Evolutionary conservation across 2,797 vertebrate genomes (phyloP), one percentile per base, ranked within the genome.

Genomic region (Rhinatrema bivittatum): DNA sequence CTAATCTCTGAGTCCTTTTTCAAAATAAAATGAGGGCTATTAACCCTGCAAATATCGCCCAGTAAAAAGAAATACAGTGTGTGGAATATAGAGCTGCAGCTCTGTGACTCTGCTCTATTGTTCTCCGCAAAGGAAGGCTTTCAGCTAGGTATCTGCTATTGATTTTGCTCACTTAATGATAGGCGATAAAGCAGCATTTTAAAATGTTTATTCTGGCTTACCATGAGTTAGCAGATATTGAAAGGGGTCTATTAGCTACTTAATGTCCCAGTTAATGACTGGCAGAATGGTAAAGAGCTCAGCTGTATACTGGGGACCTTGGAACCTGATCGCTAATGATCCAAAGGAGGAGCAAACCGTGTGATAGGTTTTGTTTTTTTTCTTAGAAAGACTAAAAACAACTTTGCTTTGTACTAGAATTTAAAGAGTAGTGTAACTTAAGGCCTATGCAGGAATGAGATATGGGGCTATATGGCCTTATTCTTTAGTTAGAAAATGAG

Each of bases 231-330:
- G 64, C 65, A 76, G 68, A 73, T 74, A 71, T 20, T 52, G 56
- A 71, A 64, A 67, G 61, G 67, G 76, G 78, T 59, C 75, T 80
- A 84, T 86, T 85, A 86, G 81, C 63, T 74, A 82, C 79, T 84
- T 81, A 86, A 86, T 79, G 81, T 82, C 78, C 53, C 78, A 78
- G 64, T 70, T 85, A 83, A 84, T 73, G 75, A 83, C 70, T 76
- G 68, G 60, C 60, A 42, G 73, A 57, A 68, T 80, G 70, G 28
- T 49, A 53, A 78, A 74, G 70, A 76, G 62, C 20, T 56, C 58
- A 60, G 54, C 62, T 67, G 71, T 53, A 50, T 35, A 45, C 60
- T 19, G 12, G 59, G 60, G 54, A 71, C 55, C 55, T 49, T 53
- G 56, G 49, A 46, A 68, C 60, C 42, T 9, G 58, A 3, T 46